Evolutionary conservation across 2,797 vertebrate genomes (phyloP), one percentile per base, ranked within the genome.

Genomic region (Coilia nasus): DNA sequence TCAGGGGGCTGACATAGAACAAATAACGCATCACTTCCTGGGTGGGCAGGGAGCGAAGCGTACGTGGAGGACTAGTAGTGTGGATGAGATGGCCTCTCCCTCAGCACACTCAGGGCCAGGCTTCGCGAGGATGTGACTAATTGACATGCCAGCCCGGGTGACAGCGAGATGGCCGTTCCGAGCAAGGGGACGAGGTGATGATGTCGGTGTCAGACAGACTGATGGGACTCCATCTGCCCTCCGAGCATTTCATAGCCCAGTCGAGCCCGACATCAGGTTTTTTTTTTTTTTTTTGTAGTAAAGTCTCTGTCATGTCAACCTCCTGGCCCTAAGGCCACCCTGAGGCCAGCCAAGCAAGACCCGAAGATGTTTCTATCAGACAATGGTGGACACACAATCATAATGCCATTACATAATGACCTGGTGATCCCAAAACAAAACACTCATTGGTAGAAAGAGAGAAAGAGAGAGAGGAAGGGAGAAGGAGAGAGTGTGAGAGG

Each of bases 121-220:
- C 84, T 86, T 82, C 15, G 21, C 85, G 14, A 78, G 83, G 90
- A 92, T 82, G 44, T 93, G 92, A 95, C 96, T 97, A 97, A 98
- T 97, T 97, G 96, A 97, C 96, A 97, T 94, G 94, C 95, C 96
- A 96, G 94, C 94, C 93, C 93, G 95, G 92, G 92, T 96, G 97
- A 97, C 95, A 95, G 92, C 93, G 92, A 91, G 93, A 93, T 92
- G 95, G 96, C 96, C 95, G 95, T 95, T 93, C 92, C 93, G 93
- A 94, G 94, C 94, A 94, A 94, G 93, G 94, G 94, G 86, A 93
- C 90, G 88, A 91, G 91, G 21, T 91, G 94, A 93, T 96, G 96
- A 96, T 91, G 91, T 94, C 93, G 83, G 60, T 91, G 93, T 95
- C 95, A 94, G 91, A 93, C 93, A 94, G 93, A 97, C 95, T 96